Evolutionary conservation across 37 sponge, comb jelly and placozoan species (phyloP), one percentile per base, ranked within the genome.

Genomic region (Ianthella basta): DNA sequence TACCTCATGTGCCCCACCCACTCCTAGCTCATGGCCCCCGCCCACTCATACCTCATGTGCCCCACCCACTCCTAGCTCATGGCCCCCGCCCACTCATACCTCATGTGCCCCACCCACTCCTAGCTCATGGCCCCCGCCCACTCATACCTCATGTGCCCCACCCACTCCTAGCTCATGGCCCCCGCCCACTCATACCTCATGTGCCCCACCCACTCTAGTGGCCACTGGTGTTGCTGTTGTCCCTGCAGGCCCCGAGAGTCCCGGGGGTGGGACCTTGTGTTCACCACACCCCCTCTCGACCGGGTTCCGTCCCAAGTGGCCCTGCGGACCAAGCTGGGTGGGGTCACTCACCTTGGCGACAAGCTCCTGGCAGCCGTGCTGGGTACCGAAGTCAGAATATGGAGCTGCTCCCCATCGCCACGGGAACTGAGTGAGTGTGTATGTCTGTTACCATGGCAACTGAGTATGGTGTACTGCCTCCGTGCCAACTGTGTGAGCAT

Each of bases 191-290:
- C 37, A 5, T 15, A 20, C 73, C 5, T 10, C 73, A 8, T 6
- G 73, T 35, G 32, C 15, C 23, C 2, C 37, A 4, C 63, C 8
- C 29, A n/a, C 29, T 55, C 50, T 44, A 10, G 50, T 8, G 50
- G 50, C 50, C 8, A 44, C 50, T 8, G 8, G 6, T 44, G 50
- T 44, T n/a, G n/a, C 50, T 44, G 50, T 44, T 44, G 50, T 44
- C 50, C n/a, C 0, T 86, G 19, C 70, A 95, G 93, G 44, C 87
- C 85, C 19, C 69, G 83, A 20, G 97, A 94, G 60, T 89, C 87
- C 32, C 66, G 80, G 33, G 97, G 97, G 21, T 96, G 97, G 97
- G 89, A 96, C 40, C 77, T 92, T 20, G 60, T 84, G 40, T 94
- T 90, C 91, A 92, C 89, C 56, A 89, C 89, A 18, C 97, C 97